Base-by-base conservation (phyloP, 2,113 vertebrate genomes). In the Sapayoa aenigma region DNA sequence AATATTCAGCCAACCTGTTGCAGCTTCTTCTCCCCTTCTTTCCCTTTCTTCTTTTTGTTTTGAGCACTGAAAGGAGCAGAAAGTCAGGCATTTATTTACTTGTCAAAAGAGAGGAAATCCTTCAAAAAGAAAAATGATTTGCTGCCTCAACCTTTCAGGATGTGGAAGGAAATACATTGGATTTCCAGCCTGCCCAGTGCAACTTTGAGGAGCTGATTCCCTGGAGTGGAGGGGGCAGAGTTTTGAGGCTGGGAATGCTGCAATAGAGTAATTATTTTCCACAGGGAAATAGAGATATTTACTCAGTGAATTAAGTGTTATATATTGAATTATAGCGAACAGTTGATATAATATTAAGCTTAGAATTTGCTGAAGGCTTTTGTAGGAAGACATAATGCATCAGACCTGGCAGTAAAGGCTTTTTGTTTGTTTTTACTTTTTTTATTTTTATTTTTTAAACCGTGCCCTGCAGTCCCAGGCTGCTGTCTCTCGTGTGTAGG, bases 61-160 rank as follows among this genome's bases (percentile, higher is more conserved):
- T 19, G 52, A 82, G 66, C 41, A 47, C 82, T 82, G 33, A 92
- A 91, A 95, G 71, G 20, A 96, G 86, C 4, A 4, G 91, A 72
- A 86, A 94, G 89, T 94, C 84, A 62, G 95, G 87, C 53, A 92
- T 94, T 94, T 96, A 93, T 97, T 97, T 93, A 65, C 93, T 89
- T 97, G 97, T 96, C 95, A 93, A 50, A 84, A 37, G 79, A 80
- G 77, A 94, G 78, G 91, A 97, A 95, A 97, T 96, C 87, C 80
- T 95, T 98, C 96, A 95, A 39, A 94, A 95, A 95, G 96, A 96
- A 89, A 96, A 97, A 97, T 83, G 4, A 9, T 67, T 58, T 68
- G 75, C 37, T 92, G 62, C 68, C 39, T 30, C 80, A 89, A 35
- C 41, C 25, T 79, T 95, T 58, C 81, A 56, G 88, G 66, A 8